Base-by-base conservation (phyloP, 1,140 invertebrate genomes). In the Drosophila auraria region DNA sequence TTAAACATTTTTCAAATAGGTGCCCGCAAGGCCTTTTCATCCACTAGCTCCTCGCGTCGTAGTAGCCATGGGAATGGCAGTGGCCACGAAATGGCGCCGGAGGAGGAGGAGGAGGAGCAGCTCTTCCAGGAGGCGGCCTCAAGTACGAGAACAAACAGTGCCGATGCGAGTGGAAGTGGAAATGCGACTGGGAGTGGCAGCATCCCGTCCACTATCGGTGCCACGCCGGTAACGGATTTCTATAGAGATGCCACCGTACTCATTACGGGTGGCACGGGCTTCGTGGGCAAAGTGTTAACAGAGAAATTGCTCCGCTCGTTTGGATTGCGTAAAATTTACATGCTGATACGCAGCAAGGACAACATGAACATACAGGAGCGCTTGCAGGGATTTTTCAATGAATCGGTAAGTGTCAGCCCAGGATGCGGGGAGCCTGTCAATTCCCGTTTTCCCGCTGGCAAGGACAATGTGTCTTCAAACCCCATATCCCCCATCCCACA, bases 221-320 rank as follows among this genome's bases (percentile, higher is more conserved):
- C 11, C 38, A 91, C 72, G 62, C 92, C 92, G 50, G 89, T 93
- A 66, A 82, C 79, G 51, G 92, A 93, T 65, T 93, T 94, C 73
- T 94, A 94, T 81, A 82, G 82, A 11, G 91, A 92, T 51, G 93
- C 94, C 38, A 94, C 94, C 3, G 82, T 95, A 50, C 93, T 95
- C 49, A 94, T 95, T 58, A 95, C 95, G 51, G 96, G 96, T 23
- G 95, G 95, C 2, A 97, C 97, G 1, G 97, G 97, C 3, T 98
- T 98, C 91, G 94, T 98, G 90, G 97, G 97, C 5, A 98, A 98
- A 93, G 96, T 97, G 25, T 93, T 98, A 7, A 94, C 98, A 17
- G 97, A 98, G 93, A 98, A 98, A 93, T 92, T 98, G n/a, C 94
- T 98, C 17, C 94, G 97, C 73, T 95, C 96, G 92, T 95, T 96